Evolutionary conservation across 2,888 invertebrate genomes (phyloP).

Genomic region (Drepanosiphum platanoidis): DNA sequence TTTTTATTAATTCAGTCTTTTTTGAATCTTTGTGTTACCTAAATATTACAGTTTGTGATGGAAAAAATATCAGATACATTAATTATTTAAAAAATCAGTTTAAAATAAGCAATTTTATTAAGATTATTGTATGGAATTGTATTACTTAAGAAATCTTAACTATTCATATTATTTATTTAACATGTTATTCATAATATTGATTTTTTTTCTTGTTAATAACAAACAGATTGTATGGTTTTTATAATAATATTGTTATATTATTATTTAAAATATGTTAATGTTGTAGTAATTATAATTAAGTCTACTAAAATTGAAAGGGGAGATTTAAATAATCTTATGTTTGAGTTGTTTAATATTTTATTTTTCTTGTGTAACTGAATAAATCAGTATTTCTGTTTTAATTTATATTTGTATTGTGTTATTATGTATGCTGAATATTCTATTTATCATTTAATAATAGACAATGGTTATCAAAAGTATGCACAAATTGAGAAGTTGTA

Average conservation of each 20-base stretch:
- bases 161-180: not conserved
- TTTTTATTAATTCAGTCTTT: not conserved
- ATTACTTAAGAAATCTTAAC: slow-evolving; percentile 11
- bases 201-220: slow-evolving; percentile 26
- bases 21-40: slow-evolving; percentile 17
- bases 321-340: slow-evolving; percentile 27
- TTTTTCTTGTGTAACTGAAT: slow-evolving; percentile 52
- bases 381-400: slow-evolving; percentile 59
- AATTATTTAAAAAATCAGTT: not conserved
- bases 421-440: slow-evolving; percentile 32
- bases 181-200: slow-evolving; percentile 11
- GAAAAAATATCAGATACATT: slow-evolving; percentile 1
- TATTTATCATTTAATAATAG: not conserved
- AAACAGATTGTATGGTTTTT: slow-evolving; percentile 37
- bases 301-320: slow-evolving; percentile 1
- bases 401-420: slow-evolving; percentile 46
- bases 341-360: slow-evolving; percentile 50
- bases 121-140: not conserved
- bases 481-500: not conserved
- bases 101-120: not conserved
- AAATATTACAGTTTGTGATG: slow-evolving; percentile 9
- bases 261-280: slow-evolving; percentile 23
- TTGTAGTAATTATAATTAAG: slow-evolving; percentile 23
- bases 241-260: slow-evolving; percentile 24
- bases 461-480: not conserved